Evolutionary conservation across 1,140 invertebrate genomes (phyloP), one percentile per base, ranked within the genome.

Genomic region (Nasonia vitripennis): DNA sequence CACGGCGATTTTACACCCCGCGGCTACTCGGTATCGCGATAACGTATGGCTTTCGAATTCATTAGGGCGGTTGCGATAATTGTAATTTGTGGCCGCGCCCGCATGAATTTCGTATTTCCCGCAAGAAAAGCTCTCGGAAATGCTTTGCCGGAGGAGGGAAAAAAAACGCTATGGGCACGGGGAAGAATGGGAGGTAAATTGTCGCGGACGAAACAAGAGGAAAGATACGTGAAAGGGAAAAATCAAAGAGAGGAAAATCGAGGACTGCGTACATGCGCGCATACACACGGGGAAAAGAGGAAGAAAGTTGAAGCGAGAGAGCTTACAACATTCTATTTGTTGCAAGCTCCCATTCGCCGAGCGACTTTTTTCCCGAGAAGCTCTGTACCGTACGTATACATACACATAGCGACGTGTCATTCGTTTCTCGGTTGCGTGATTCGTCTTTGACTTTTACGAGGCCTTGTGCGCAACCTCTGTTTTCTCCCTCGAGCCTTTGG

Each of bases 321-420:
- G 55, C 55, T 62, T 62, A 62, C 55, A 62, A 62, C 55, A 62
- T 62, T 62, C 55, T 62, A 62, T 62, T 62, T 62, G 55, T 62
- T 20, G 55, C 55, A 62, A 62, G 55, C 55, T 62, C 55, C 55
- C 55, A 62, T 62, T 62, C 20, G 55, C 17, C 17, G 55, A 62
- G 55, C 55, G 55, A 62, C 55, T 20, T 20, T 62, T 51, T 51
- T 62, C 41, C 55, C 55, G 55, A n/a, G 55, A 62, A 62, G 20
- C 17, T 62, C 6, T 20, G 12, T 17, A 20, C 2, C 48, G 48
- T 17, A 17, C 12, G 2, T 17, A 14, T 51, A 51, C 10, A 14
- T 17, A 51, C 48, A 17, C 1, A 51, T 45, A 45, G 41, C 41
- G 20, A 7, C 55, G 7, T 62, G 55, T 62, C 55, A 62, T n/a